Conservation (phyloP, 64 coral and sea anemone species). For the Dendrophyllia cribrosa region DNA sequence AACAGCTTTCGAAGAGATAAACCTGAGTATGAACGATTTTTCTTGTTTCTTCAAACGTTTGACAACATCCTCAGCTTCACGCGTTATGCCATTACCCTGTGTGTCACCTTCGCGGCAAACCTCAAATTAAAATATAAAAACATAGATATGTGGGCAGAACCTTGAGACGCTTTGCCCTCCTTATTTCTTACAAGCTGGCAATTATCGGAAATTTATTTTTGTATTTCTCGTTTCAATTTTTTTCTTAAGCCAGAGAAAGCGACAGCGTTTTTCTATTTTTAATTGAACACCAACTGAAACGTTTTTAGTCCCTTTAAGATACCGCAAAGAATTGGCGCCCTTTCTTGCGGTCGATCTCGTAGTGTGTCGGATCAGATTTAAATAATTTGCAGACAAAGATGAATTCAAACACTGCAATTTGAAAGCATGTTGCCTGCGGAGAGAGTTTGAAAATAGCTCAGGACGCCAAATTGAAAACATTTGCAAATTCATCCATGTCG, state of each 20-base stretch:
- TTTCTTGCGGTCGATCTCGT: constrained; percentile 1
- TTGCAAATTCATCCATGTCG: neutral
- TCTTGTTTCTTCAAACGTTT: neutral
- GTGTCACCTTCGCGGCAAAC: constrained; percentile 3
- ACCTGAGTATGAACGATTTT: neutral
- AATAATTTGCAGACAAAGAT: constrained; percentile 56
- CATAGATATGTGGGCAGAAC: neutral
- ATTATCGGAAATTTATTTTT: neutral
- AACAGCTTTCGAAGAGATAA: neutral
- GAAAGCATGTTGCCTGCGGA: constrained; percentile 28
- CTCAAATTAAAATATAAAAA: constrained; percentile 27
- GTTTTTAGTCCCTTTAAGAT: neutral
- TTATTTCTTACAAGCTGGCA: neutral
- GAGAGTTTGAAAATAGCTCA: constrained; percentile 37
- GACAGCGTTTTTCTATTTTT: neutral
- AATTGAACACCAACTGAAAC: constrained; percentile 37
- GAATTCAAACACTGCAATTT: constrained; percentile 44
- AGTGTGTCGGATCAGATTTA: constrained; percentile 39
- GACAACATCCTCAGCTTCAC: neutral
- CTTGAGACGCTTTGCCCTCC: neutral
- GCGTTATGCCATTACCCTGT: neutral
- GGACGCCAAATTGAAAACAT: constrained; percentile 40
- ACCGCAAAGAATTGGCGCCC: constrained; percentile 14
- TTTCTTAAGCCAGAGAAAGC: neutral
- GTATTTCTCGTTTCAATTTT: neutral